These are phyloP conservation scores for Bolinopsis microptera DNA, from an alignment of 37 sponge, comb jelly and placozoan species.

Conservation along the genomic window DNA sequence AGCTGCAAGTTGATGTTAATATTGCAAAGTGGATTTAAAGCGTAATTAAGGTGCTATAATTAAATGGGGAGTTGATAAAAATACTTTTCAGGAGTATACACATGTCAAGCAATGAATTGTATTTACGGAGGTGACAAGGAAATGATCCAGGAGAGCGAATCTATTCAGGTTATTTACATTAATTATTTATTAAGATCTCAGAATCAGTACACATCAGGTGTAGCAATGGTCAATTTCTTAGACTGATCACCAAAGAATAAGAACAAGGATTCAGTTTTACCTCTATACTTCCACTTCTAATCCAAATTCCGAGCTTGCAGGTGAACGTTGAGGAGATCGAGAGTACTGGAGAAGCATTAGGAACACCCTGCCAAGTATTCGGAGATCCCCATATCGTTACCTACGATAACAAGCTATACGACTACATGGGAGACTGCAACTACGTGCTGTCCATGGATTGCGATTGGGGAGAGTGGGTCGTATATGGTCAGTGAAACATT, in stretches of 20 bases:
- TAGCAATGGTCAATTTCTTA: too few relatives aligned
- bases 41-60: too few relatives aligned
- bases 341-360: background rate
- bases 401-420: constrained; percentile 8
- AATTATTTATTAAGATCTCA: too few relatives aligned
- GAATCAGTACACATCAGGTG: too few relatives aligned
- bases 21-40: too few relatives aligned
- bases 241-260: too few relatives aligned
- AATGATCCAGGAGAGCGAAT: constrained; percentile 17
- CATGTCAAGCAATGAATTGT: background rate
- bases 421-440: constrained; percentile 51
- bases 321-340: background rate
- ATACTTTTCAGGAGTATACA: background rate
- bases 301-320: too few relatives aligned
- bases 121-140: background rate
- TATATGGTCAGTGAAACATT: constrained; percentile 4
- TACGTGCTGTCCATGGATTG: constrained; percentile 25
- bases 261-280: too few relatives aligned
- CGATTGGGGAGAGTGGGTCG: constrained; percentile 38
- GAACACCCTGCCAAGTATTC: constrained; percentile 4
- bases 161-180: background rate
- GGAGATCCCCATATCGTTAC: constrained; percentile 32
- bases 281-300: too few relatives aligned
- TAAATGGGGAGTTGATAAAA: background rate
- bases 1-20: too few relatives aligned